Evolutionary conservation across 1,140 invertebrate genomes (phyloP).

Genomic region (Drosophila grimshawi): DNA sequence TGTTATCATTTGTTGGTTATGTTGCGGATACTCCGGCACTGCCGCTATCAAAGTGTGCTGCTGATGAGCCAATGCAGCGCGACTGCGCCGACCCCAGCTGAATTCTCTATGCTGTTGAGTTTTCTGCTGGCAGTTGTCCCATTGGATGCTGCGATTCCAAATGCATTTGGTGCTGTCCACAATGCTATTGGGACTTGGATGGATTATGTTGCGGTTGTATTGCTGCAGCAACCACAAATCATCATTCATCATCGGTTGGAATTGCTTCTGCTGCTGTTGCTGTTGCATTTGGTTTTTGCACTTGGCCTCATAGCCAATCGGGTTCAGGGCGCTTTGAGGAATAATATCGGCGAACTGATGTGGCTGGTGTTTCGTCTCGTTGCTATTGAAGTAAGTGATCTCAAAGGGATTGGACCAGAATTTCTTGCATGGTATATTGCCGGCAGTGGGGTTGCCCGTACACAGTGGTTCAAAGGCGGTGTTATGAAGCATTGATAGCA

Average conservation of each 20-base stretch:
- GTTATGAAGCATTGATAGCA: constrained; percentile 28
- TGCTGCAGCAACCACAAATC: constrained; percentile 6
- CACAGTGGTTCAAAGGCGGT: constrained; percentile 28
- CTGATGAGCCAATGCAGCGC: background rate
- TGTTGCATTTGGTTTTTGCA: background rate
- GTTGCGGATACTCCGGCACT: background rate
- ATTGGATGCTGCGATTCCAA: constrained; percentile 13
- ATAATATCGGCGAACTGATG: background rate
- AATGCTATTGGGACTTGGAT: constrained; percentile 38
- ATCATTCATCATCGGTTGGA: background rate
- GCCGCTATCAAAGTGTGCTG: background rate
- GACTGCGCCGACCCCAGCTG: constrained; percentile 21
- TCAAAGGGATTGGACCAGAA: constrained; percentile 38
- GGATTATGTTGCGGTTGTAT: background rate
- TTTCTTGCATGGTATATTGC: constrained; percentile 18
- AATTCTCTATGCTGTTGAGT: background rate
- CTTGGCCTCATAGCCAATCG: constrained; percentile 41
- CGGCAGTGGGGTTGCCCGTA: constrained; percentile 18
- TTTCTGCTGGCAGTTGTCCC: constrained; percentile 9
- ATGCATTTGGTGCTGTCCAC: constrained; percentile 45
- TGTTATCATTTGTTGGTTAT: background rate
- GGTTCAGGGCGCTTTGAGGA: constrained; percentile 8
- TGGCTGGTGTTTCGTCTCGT: background rate
- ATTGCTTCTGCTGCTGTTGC: background rate
- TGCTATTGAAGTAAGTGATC: background rate